These are phyloP conservation scores for Stichodactyla mertensii DNA, from an alignment of 64 coral and sea anemone species.

Conservation along the genomic window DNA sequence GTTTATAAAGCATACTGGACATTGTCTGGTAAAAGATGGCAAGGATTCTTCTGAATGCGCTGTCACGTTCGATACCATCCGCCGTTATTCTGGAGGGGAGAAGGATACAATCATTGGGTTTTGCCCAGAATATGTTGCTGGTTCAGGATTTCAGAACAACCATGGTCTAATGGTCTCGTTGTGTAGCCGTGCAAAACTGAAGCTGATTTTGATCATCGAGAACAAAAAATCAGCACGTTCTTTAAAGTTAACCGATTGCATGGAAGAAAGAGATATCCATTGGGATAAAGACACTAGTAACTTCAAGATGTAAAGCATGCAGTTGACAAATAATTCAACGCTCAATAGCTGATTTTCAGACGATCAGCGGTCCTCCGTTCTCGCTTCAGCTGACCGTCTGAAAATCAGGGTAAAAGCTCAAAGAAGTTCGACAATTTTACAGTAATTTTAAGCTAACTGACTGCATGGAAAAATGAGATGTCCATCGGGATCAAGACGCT, in stretches of 20 bases:
- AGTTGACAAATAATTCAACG: not conserved
- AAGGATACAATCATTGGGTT: not conserved
- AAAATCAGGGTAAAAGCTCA: too few species aligned
- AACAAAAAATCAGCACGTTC: not conserved
- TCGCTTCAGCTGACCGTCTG: too few species aligned
- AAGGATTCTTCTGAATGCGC: not conserved
- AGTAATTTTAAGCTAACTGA: not conserved
- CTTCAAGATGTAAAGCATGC: not conserved
- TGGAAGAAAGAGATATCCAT: not conserved
- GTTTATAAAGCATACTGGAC: not conserved
- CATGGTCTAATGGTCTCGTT: not conserved
- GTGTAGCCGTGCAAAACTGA: not conserved
- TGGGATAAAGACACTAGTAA: not conserved
- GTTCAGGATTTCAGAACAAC: not conserved
- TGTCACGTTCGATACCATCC: not conserved
- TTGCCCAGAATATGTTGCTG: not conserved
- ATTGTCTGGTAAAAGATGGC: not conserved
- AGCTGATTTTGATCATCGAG: not conserved
- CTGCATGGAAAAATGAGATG: not conserved
- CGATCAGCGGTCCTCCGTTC: too few species aligned
- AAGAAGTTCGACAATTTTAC: too few species aligned
- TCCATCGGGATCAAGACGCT: not conserved
- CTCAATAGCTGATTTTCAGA: too few species aligned
- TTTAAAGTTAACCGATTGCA: not conserved
- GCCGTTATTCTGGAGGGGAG: not conserved